Base-by-base conservation (phyloP, 2,888 invertebrate species). In the Archips crataeganus region DNA sequence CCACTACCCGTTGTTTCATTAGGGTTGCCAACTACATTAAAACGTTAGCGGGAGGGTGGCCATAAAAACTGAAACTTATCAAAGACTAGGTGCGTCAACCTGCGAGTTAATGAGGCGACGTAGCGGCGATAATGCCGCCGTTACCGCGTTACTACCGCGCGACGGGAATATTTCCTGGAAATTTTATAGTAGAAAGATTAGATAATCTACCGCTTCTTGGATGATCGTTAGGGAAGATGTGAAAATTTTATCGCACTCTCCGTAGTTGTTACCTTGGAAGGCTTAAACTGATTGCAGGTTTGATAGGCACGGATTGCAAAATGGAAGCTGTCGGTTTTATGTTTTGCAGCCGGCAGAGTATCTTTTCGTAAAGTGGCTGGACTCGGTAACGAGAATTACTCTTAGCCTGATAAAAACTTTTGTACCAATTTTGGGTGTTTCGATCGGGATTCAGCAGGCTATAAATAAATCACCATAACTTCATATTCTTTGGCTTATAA, bases 91-190 rank as follows among this genome's bases (percentile, higher is more conserved):
- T 83, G 85, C 84, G 85, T 84, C 87, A 84, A 82, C 85, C 83
- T 83, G 84, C 80, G 86, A 91, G 89, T 89, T 91, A 91, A 92
- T 91, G 91, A 92, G 90, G 84, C 86, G 87, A 85, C 87, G 84
- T 83, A 78, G 83, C 81, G 80, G 85, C 83, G 90, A 90, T 90
- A 88, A 87, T 85, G 80, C 80, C 78, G 77, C 76, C 75, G 77
- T 71, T 64, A 74, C 73, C 68, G 49, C 69, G 68, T 68, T 67
- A 67, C 69, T 74, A 32, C 63, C 64, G 68, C 51, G 51, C 68
- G 57, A 49, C 61, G 67, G 59, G 51, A 74, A 74, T 69, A 69
- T 74, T 69, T 64, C 73, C 73, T 63, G 69, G 64, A 51, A 59
- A 69, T 69, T 74, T 74, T 74, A 74, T 64, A 69, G 69, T 60